Evolutionary conservation across 2,888 invertebrate genomes (phyloP).

Genomic region (Agonopterix subpropinquella): DNA sequence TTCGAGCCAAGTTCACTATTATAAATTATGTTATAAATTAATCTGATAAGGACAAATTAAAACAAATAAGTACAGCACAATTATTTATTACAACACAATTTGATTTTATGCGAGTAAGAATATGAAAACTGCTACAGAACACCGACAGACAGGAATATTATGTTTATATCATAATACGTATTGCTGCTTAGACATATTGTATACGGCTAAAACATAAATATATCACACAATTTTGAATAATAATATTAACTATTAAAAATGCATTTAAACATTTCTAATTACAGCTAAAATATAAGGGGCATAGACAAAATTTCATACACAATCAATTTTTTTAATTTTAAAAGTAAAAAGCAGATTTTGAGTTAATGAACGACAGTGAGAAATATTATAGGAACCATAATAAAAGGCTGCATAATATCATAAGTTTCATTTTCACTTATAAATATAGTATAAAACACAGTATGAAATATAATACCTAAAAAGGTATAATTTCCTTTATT

Average conservation of each 20-base stretch:
- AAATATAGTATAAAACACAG: constrained; percentile 13
- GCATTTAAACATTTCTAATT: no score
- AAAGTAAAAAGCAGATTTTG: no score
- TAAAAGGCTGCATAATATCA: constrained; percentile 8
- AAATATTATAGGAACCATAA: constrained; percentile 26
- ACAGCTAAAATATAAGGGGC: no score
- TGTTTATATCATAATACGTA: constrained; percentile 2
- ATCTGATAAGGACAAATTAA: constrained; percentile 3
- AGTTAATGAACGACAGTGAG: neutral
- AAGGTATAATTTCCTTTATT: no score
- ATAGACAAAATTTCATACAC: no score
- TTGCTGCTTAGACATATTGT: neutral
- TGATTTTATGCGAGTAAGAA: constrained; percentile 11
- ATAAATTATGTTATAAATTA: neutral
- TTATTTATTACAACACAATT: constrained; percentile 32
- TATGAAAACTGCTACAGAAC: constrained; percentile 16
- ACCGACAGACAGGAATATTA: constrained; percentile 6
- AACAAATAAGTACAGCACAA: constrained; percentile 20
- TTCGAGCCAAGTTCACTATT: neutral
- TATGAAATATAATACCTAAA: constrained; percentile 15
- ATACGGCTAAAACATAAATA: neutral
- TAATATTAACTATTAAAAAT: no score
- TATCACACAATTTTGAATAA: no score
- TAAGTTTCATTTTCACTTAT: constrained; percentile 10
- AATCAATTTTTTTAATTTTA: no score